Evolutionary conservation across 2,113 vertebrate genomes (phyloP).

Genomic region (Ciconia boyciana): DNA sequence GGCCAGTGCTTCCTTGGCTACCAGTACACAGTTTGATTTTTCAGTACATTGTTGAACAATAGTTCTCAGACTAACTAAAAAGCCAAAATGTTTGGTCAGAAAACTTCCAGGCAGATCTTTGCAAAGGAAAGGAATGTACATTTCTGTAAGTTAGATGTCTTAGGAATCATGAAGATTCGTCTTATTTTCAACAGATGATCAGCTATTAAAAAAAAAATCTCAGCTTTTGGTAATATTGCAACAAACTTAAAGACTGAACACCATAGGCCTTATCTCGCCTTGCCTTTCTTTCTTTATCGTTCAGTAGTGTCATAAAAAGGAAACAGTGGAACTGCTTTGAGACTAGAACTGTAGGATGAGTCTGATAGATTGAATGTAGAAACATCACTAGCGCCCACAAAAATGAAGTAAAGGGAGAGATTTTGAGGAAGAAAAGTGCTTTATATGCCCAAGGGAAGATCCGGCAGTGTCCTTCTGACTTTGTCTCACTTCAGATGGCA

Average conservation of each 20-base stretch:
- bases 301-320: background rate
- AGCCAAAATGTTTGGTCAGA: background rate
- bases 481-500: background rate
- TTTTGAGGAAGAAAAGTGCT: background rate
- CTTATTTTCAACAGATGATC: background rate
- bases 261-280: background rate
- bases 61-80: background rate
- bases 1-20: background rate
- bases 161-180: background rate
- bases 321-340: background rate
- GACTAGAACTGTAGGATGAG: background rate
- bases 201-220: background rate
- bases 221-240: background rate
- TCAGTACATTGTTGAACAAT: background rate
- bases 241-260: background rate
- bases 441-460: background rate
- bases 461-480: background rate
- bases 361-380: background rate
- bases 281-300: background rate
- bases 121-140: background rate
- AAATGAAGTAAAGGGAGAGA: background rate
- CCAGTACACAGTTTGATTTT: background rate
- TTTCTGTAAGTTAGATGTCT: background rate
- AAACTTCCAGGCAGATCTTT: background rate
- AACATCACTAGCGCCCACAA: background rate